A percentile compares a stretch with the other conserved stretches of the same genome.
phyloP scores from a whole-genome alignment of 2,797 vertebrate genomes.

The Perodicticus potto region DNA sequence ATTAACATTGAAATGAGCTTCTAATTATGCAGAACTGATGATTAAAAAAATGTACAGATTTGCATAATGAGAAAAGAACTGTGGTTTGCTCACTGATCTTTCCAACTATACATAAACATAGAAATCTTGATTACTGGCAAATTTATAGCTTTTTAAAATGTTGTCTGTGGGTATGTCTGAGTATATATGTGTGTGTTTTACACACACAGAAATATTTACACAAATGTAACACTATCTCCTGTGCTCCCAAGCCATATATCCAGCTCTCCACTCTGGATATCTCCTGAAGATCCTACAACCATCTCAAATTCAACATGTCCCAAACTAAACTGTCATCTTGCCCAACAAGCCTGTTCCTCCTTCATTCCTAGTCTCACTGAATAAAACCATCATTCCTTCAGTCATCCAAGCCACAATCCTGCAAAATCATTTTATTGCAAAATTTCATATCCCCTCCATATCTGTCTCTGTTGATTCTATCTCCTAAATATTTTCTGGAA shows the following conservation, averaged over 20 bases:
- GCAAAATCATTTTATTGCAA: slow-evolving; percentile 28
- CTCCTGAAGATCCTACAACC: background rate
- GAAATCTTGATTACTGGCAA: slow-evolving; percentile 55
- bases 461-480: background rate
- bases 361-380: background rate
- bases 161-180: background rate
- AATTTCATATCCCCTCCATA: background rate
- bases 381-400: background rate
- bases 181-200: background rate
- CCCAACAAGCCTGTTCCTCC: background rate
- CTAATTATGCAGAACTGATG: slow-evolving; percentile 63
- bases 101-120: background rate
- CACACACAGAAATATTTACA: slow-evolving; percentile 1
- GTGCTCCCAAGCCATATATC: background rate
- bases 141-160: slow-evolving; percentile 38
- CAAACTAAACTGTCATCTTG: slow-evolving; percentile 23
- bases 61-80: slow-evolving; percentile 62
- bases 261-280: background rate
- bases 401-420: background rate
- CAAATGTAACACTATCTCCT: background rate
- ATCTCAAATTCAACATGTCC: background rate
- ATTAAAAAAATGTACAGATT: slow-evolving; percentile 62
- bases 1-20: slow-evolving; percentile 69
- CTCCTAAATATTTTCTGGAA: slow-evolving; percentile 20
- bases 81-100: slow-evolving; percentile 54